Base-by-base conservation (phyloP, 2,797 vertebrate species). In the Cyprinodon diabolis region DNA sequence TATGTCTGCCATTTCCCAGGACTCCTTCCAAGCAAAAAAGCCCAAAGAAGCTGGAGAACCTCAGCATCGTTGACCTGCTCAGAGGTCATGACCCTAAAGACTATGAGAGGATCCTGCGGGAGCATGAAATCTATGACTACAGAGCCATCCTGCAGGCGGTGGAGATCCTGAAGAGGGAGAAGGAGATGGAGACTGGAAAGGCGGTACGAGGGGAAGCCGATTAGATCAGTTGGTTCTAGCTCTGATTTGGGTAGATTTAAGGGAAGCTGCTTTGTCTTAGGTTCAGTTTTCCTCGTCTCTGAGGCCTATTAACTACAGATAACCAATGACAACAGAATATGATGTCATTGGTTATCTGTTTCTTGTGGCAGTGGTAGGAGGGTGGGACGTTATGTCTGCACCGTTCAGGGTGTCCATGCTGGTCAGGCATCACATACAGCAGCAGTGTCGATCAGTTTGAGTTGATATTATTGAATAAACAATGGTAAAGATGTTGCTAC, bases 61-160 rank as follows among this genome's bases (percentile, higher is more conserved):
- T 96, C 37, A 93, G 96, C 83, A 97, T 98, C 37, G 91, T 98
- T 86, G 96, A 96, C 78, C 84, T 98, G 84, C 95, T 98, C 51
- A 96, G 97, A 95, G 97, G 97, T 45, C 95, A 97, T 6, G 97
- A 98, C 84, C 96, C 97, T 65, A 98, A 98, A 90, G 96, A 98
- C 65, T 98, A 97, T 51, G 97, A 98, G 90, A 96, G 93, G 91
- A 96, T 98, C 49, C 96, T 97, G 60, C 94, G 90, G 1, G 96
- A 97, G 90, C 96, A 98, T 51, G 95, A 96, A 52, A 97, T 98
- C 86, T 96, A 97, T 8, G 96, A 98, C 94, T 98, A 96, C 92
- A 95, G 97, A 17, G 96, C 96, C 57, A 96, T 98, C 68, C 95
- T 98, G 52, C 96, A 98, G 91, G 97, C 97, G 11, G 93, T 98